Conservation (phyloP, 2,113 vertebrate species). For the Gopherus flavomarginatus region DNA sequence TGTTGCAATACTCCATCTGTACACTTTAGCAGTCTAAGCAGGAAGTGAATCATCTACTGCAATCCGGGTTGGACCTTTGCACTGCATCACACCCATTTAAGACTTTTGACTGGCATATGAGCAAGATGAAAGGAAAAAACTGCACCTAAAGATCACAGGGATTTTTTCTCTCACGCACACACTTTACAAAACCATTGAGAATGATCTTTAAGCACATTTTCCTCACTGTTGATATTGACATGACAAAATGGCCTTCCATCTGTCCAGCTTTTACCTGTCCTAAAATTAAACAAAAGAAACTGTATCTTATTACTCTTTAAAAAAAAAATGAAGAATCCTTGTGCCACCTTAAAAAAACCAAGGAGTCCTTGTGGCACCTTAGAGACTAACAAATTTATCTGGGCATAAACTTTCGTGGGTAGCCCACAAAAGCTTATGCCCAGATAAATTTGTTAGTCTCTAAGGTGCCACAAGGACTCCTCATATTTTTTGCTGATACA, state of each 20-base stretch:
- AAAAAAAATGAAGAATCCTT: too few relatives aligned
- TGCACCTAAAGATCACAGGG: background rate
- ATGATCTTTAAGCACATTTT: constrained; percentile 56
- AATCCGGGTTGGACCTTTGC: background rate
- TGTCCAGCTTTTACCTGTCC: constrained; percentile 11
- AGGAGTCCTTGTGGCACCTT: too few relatives aligned
- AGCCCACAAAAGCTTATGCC: too few relatives aligned
- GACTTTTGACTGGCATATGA: background rate
- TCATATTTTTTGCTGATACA: too few relatives aligned
- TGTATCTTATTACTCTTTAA: background rate
- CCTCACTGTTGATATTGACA: background rate
- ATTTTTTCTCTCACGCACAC: background rate
- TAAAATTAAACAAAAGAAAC: constrained; percentile 24
- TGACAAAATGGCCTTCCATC: background rate
- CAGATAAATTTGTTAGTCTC: too few relatives aligned
- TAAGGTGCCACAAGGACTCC: too few relatives aligned
- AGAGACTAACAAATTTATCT: too few relatives aligned
- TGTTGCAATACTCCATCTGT: background rate
- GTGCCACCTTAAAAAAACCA: too few relatives aligned
- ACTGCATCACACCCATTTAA: background rate
- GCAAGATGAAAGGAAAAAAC: background rate
- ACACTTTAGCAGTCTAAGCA: background rate
- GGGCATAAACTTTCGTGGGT: too few relatives aligned
- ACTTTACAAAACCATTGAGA: constrained; percentile 43
- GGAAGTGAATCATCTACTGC: background rate